A percentile compares a stretch with the other conserved stretches of the same genome.
phyloP scores from a whole-genome alignment of 2,797 vertebrate species.

The Coilia nasus region DNA sequence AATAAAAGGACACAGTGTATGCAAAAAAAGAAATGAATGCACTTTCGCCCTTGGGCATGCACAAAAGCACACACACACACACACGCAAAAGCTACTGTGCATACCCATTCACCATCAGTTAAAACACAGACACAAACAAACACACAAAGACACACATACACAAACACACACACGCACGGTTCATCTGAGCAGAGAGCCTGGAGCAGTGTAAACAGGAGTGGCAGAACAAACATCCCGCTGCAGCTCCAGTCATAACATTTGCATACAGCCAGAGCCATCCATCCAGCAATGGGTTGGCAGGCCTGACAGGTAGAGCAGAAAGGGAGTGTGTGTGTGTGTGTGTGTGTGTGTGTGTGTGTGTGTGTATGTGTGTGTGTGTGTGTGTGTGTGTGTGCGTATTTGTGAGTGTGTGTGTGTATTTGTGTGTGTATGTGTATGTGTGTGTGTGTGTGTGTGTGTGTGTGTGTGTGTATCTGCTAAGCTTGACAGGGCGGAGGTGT shows the following conservation, averaged over 20 bases:
- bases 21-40: neutral
- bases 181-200: constrained; percentile 14
- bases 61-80: constrained; percentile 28
- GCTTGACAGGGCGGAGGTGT: neutral
- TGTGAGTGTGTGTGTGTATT: neutral
- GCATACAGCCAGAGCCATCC: constrained; percentile 28
- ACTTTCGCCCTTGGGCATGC: neutral
- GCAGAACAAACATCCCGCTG: constrained; percentile 38
- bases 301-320: constrained; percentile 32
- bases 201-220: constrained; percentile 39
- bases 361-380: neutral
- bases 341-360: neutral
- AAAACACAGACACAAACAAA: neutral
- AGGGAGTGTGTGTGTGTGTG: constrained; percentile 3
- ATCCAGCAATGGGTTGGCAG: constrained; percentile 21
- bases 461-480: constrained; percentile 25
- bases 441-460: constrained; percentile 19
- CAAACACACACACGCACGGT: constrained; percentile 16
- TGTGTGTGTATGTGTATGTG: neutral
- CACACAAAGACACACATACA: no score
- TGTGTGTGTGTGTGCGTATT: neutral
- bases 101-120: constrained; percentile 27
- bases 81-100: constrained; percentile 18
- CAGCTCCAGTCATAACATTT: constrained; percentile 29
- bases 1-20: neutral